A percentile compares a stretch with the other conserved stretches of the same genome.
These are phyloP conservation scores for Ips nitidus DNA, from an alignment of 1,140 invertebrate species.

Conservation along the genomic window DNA sequence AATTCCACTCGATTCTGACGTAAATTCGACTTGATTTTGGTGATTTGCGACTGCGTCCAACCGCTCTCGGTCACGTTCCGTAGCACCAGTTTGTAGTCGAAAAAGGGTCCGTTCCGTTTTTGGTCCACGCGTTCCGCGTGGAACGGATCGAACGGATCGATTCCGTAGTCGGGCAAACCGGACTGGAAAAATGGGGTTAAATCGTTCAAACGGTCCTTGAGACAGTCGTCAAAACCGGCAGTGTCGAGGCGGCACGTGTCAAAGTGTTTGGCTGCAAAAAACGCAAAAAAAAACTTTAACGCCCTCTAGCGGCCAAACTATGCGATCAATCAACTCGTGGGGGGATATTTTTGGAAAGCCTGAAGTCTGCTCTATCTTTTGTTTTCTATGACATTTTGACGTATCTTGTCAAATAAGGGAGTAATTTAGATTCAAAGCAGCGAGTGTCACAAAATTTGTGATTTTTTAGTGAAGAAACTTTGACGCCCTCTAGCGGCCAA, in stretches of 20 bases:
- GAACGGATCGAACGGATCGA: slow-evolving; percentile 77
- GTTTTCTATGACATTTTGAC: too few relatives aligned
- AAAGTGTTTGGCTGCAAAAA: neutral
- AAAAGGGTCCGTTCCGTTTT: slow-evolving; percentile 60
- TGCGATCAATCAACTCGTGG: too few relatives aligned
- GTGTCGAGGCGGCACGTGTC: slow-evolving; percentile 61
- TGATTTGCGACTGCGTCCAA: slow-evolving; percentile 74
- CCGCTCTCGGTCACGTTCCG: slow-evolving; percentile 73
- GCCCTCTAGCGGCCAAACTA: too few relatives aligned
- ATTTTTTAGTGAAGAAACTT: too few relatives aligned
- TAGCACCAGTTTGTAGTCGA: slow-evolving; percentile 71
- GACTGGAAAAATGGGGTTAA: slow-evolving; percentile 70
- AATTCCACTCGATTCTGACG: slow-evolving; percentile 66
- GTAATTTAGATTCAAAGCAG: too few relatives aligned
- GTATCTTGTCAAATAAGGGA: too few relatives aligned
- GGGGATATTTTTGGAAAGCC: too few relatives aligned
- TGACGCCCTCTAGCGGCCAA: too few relatives aligned
- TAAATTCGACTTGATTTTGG: slow-evolving; percentile 68
- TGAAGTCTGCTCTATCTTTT: too few relatives aligned
- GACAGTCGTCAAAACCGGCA: slow-evolving; percentile 68
- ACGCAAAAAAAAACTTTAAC: too few relatives aligned
- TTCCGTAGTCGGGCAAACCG: slow-evolving; percentile 71
- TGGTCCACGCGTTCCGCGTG: slow-evolving; percentile 67
- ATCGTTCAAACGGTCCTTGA: slow-evolving; percentile 72
- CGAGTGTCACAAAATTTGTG: too few relatives aligned